Base-by-base conservation (phyloP, 2,888 invertebrate genomes). In the Actias luna region DNA sequence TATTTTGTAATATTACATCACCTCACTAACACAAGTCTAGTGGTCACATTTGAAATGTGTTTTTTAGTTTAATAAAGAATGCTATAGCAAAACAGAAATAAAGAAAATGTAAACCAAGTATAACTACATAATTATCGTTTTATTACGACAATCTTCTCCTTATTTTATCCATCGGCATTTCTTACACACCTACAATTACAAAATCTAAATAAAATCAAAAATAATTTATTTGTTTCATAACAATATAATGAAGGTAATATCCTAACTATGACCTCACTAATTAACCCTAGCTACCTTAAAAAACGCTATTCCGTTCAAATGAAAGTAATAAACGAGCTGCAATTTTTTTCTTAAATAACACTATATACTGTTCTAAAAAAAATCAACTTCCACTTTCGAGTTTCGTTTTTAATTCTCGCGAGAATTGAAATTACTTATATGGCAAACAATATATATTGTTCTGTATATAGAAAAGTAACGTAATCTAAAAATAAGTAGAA, bases 231-330 rank as follows among this genome's bases (percentile, higher is more conserved):
- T 77, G 78, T 77, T 72, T 64, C 77, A 78, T 79, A 86, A 85
- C 82, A 77, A 80, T 72, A 72, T 79, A 83, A 80, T 77, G 76
- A 83, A 75, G 46, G 25, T 50, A 75, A 78, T 77, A 79, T 74
- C 80, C 77, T 82, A 83, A 73, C 80, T 83, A 85, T 81, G 79
- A 79, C 79, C 79, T 78, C 80, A 80, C 85, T 88, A 84, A 85
- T 84, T 81, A 84, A 73, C 72, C 84, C 87, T 88, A 89, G 80
- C 87, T 89, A 88, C 78, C 81, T 85, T 84, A 88, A 75, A 33
- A 77, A 81, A 81, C 77, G 77, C 81, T 78, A 78, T 78, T 77
- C 79, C 76, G 73, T 72, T 64, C 72, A 63, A 69, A 71, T 71
- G 74, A 80, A 67, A 67, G 64, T 46, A 42, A 39, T 62, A 74